Base-by-base conservation (phyloP, 2,888 invertebrate species). In the Iselma pallidipennis region DNA sequence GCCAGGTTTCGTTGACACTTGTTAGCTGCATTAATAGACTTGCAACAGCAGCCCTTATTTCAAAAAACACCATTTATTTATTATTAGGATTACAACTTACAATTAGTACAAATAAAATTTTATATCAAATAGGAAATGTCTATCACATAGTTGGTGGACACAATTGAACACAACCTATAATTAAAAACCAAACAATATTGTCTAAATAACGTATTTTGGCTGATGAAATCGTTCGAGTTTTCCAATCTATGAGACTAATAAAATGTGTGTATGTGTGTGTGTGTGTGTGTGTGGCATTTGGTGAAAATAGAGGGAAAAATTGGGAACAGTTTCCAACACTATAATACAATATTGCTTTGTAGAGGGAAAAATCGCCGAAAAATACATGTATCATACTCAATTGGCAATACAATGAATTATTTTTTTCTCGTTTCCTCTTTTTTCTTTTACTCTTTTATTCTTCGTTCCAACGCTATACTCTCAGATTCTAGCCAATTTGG, bases 401-500 rank as follows among this genome's bases (percentile, higher is more conserved):
- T 42, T 42, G 42, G 19, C 21, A 42, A 42, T 42, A 42, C 10
- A 42, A 42, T 42, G 42, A 42, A 42, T 19, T 19, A 42, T 21
- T 19, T 42, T n/a, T 21, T 37, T 7, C 37, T 4, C 16, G 7
- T 37, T 37, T 16, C 16, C 16, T 16, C 16, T 7, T 7, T 37
- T 37, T 37, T 37, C 14, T 37, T 5, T 14, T 21, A 42, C 21
- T 42, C 10, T 33, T 1, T 33, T 33, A 33, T 33, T 14, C 14
- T 33, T 33, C 10, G 21, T 19, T n/a, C n/a, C n/a, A n/a, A n/a
- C n/a, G n/a, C n/a, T n/a, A n/a, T n/a, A n/a, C n/a, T n/a, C n/a
- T n/a, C n/a, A n/a, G n/a, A 50, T 62, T 62, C 61, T 51, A 55
- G 21, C n/a, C 55, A 55, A 62, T 62, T 62, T 54, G 31, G 26